phyloP scores from a whole-genome alignment of 2,113 vertebrate genomes.

The Salvelinus fontinalis region DNA sequence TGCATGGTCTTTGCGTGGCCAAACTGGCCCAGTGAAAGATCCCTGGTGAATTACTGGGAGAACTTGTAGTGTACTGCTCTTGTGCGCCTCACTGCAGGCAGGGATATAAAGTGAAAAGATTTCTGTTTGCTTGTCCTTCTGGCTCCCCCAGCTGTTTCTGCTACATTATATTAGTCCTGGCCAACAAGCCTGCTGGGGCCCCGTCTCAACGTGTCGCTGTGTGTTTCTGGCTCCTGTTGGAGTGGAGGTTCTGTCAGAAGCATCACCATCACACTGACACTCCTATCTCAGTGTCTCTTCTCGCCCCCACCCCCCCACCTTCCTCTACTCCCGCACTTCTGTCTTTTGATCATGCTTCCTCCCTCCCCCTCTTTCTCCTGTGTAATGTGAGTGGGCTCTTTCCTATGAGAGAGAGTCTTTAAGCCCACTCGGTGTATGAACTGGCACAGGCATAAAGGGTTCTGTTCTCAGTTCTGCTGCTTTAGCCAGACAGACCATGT shows the following conservation, averaged over 20 bases:
- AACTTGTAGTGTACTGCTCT: background rate
- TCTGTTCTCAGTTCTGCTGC: constrained; percentile 34
- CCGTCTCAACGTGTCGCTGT: background rate
- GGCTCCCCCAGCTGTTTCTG: constrained; percentile 16
- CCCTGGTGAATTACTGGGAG: background rate
- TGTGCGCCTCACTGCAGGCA: background rate
- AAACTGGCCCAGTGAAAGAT: background rate
- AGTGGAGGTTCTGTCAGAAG: constrained; percentile 12
- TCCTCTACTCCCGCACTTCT: constrained; percentile 13
- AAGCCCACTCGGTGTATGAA: constrained; percentile 58
- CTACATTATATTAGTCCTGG: constrained; percentile 10
- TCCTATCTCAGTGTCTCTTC: constrained; percentile 24
- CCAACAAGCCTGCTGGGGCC: background rate
- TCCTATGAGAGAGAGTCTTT: constrained; percentile 47
- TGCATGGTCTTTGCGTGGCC: background rate
- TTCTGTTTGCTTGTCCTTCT: background rate
- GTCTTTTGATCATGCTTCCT: constrained; percentile 23
- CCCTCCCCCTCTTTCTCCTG: constrained; percentile 27
- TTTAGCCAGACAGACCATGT: constrained; percentile 42
- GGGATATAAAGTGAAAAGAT: background rate
- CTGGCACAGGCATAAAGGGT: constrained; percentile 52
- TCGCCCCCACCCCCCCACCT: constrained; percentile 5
- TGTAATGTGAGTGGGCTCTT: constrained; percentile 53
- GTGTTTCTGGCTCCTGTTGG: too few relatives aligned
- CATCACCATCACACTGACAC: constrained; percentile 14